Percentiles rank a stretch among this genome's conserved stretches.
phyloP scores from a whole-genome alignment of 2,797 vertebrate species.

The Apogon hyalosoma region DNA sequence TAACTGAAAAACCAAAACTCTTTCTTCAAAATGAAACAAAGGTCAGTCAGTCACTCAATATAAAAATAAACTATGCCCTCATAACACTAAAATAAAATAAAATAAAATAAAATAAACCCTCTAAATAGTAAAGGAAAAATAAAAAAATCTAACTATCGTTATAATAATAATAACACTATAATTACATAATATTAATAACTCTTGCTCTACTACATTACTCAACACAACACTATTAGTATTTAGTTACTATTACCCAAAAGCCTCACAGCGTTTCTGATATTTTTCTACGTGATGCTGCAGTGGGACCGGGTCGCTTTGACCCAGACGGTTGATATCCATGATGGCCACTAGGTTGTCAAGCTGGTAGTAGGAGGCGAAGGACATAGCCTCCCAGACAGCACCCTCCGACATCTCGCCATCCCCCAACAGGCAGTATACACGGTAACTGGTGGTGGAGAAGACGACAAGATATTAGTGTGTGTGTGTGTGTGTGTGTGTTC shows the following conservation, averaged over 20 bases:
- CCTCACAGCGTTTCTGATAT: conserved; percentile 95
- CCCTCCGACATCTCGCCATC: conserved; percentile 96
- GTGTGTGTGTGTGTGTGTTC: conserved; percentile 8
- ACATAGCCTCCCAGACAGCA: conserved; percentile 98
- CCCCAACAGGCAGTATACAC: conserved; percentile 93
- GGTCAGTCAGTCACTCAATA: no score
- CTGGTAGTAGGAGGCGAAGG: conserved; percentile 95
- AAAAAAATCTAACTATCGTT: no score
- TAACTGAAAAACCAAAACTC: no score
- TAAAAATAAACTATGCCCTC: no score
- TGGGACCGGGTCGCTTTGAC: conserved; percentile 93
- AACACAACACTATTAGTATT: background rate
- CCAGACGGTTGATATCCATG: conserved; percentile 95
- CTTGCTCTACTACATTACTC: no score
- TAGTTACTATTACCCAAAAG: conserved; percentile 88
- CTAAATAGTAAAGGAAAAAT: no score
- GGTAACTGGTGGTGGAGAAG: conserved; percentile 84
- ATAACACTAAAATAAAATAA: no score
- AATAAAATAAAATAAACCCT: no score
- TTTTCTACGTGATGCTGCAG: conserved; percentile 94
- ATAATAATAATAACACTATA: no score
- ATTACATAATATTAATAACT: no score
- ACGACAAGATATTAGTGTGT: conserved; percentile 14
- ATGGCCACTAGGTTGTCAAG: conserved; percentile 96
- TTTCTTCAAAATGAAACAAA: no score